These are phyloP conservation scores for Eumeta japonica DNA, from an alignment of 1,140 invertebrate genomes.

Conservation along the genomic window DNA sequence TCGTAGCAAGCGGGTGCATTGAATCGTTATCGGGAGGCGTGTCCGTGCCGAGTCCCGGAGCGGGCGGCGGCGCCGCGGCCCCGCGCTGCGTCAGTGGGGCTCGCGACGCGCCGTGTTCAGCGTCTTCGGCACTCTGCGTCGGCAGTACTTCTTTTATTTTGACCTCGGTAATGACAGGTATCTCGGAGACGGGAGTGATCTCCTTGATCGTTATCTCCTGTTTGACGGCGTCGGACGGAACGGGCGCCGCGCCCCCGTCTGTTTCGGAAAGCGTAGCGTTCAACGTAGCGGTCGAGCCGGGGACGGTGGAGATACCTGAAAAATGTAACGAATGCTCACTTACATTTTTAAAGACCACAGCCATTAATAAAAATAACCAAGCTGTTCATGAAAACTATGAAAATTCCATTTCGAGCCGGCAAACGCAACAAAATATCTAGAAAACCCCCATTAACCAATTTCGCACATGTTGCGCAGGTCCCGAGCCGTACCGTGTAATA, in stretches of 20 bases:
- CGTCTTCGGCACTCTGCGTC: constrained; percentile 33
- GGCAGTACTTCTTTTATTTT: constrained; percentile 52
- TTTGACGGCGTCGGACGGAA: constrained; percentile 23
- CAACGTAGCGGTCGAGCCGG: constrained; percentile 21
- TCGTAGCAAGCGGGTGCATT: constrained; percentile 8
- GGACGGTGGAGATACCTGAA: constrained; percentile 42
- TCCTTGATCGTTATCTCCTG: constrained; percentile 53
- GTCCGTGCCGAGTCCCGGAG: constrained; percentile 6
- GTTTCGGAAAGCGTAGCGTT: constrained; percentile 17
- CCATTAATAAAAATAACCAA: neutral
- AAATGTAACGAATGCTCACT: constrained; percentile 12
- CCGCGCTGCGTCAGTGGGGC: constrained; percentile 47
- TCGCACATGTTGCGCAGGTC: too few species aligned
- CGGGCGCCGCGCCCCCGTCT: constrained; percentile 13
- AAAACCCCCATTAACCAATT: too few species aligned
- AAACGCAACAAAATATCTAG: too few species aligned
- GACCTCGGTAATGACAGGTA: constrained; percentile 45
- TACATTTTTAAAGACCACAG: neutral
- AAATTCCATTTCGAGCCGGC: too few species aligned
- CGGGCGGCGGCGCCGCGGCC: constrained; percentile 27
- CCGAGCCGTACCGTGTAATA: too few species aligned
- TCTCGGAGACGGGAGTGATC: constrained; percentile 49
- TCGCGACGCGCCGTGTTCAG: constrained; percentile 42
- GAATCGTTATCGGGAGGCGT: constrained; percentile 7
- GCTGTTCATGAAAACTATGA: neutral